Evolutionary conservation across 2,888 invertebrate genomes (phyloP), one percentile per base, ranked within the genome.

Genomic region (Hofmannophila pseudospretella): DNA sequence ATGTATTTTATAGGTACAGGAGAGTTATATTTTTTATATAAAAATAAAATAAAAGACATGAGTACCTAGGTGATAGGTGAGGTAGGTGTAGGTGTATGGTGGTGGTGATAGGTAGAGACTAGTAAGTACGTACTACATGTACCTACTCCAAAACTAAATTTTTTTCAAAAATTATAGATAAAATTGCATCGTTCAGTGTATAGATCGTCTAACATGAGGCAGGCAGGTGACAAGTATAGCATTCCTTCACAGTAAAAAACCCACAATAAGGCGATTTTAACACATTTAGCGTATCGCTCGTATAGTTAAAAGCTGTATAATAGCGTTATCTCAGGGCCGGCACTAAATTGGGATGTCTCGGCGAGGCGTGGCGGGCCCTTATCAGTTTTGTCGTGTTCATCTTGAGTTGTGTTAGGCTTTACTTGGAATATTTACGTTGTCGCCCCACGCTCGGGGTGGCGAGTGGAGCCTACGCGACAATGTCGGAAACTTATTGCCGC

Each of bases 261-360:
- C 65, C 57, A 70, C 70, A 70, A 71, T 74, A 71, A 72, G 72
- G 66, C 69, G 74, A 72, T 79, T 76, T 76, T 67, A 76, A 73
- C 73, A 79, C 80, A 81, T 82, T 85, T 85, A 82, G 79, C 80
- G 81, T 82, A 84, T 82, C 81, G 64, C 56, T 51, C 72, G 65
- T 81, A 80, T 86, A 86, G 85, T 86, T 86, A 85, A 85, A 85
- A 86, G 85, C 85, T 79, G 80, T 80, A 82, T 86, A 85, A 86
- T 86, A 80, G 85, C 76, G 79, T 85, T 86, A 86, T 86, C 86
- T 78, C 57, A 45, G 71, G 68, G 62, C 71, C 69, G 82, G 85
- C 69, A 85, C 81, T 85, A 85, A 85, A 86, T 86, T 86, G 84
- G 86, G 84, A 85, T 82, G 86, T 86, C 82, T 78, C 69, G 64